Conservation (phyloP, 2,888 invertebrate species). For the Brenthis daphne region DNA sequence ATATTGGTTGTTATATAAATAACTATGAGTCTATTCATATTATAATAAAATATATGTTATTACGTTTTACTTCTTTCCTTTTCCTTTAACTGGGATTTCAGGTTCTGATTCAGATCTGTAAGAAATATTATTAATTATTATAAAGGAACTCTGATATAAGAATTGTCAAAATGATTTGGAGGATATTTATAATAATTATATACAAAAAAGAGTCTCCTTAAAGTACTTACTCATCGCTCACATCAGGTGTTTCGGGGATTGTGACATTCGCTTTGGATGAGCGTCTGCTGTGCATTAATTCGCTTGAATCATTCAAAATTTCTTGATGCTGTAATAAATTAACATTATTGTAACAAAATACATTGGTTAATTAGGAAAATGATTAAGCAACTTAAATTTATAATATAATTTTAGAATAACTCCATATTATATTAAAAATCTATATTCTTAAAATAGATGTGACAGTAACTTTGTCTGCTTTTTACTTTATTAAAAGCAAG, state of each 20-base stretch:
- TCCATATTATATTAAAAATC: too few relatives aligned
- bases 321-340: constrained; percentile 63
- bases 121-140: constrained; percentile 29
- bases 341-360: not conserved
- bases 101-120: constrained; percentile 66
- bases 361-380: too few relatives aligned
- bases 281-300: constrained; percentile 48
- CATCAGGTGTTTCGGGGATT: constrained; percentile 73
- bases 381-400: too few relatives aligned
- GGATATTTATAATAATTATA: not conserved
- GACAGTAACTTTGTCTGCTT: too few relatives aligned
- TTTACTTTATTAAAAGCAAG: too few relatives aligned
- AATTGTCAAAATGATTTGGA: not conserved
- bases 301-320: constrained; percentile 64
- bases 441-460: too few relatives aligned
- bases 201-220: not conserved
- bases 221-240: constrained; percentile 68
- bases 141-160: not conserved
- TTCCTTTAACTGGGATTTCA: constrained; percentile 51
- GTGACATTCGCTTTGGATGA: constrained; percentile 64
- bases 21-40: constrained; percentile 12
- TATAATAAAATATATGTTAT: constrained; percentile 1
- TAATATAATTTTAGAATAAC: too few relatives aligned
- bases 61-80: constrained; percentile 52
- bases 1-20: constrained; percentile 26